phyloP scores from a whole-genome alignment of 1,140 invertebrate species.

The Ectropis grisescens region DNA sequence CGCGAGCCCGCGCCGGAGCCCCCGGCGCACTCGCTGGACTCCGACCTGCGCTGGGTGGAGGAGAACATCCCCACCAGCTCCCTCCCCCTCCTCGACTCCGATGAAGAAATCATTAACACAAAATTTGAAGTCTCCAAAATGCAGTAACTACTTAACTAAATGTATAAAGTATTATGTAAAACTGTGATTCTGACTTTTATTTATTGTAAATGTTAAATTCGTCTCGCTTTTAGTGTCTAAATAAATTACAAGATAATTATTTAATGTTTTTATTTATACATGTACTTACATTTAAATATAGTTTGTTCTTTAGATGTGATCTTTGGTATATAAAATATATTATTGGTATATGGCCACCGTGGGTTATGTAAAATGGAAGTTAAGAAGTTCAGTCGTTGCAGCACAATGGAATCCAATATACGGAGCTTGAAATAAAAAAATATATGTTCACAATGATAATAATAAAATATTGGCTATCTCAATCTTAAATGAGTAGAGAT shows the following conservation, averaged over 20 bases:
- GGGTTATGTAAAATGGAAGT: constrained; percentile 30
- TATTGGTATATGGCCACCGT: constrained; percentile 40
- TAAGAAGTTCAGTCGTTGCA: constrained; percentile 23
- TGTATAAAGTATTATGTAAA: constrained; percentile 30
- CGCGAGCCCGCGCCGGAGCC: constrained; percentile 24
- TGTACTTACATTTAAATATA: constrained; percentile 30
- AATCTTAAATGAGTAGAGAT: constrained; percentile 1
- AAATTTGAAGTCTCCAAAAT: constrained; percentile 94
- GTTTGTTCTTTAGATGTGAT: constrained; percentile 44
- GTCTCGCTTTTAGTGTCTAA: no score
- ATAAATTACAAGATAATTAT: constrained; percentile 1
- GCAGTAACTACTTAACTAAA: constrained; percentile 73
- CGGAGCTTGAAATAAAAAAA: constrained; percentile 3
- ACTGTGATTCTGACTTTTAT: constrained; percentile 16
- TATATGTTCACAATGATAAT: neutral
- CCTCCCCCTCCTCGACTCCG: constrained; percentile 87
- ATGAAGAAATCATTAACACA: constrained; percentile 90
- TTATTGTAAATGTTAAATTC: constrained; percentile 1
- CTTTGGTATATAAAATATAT: constrained; percentile 52
- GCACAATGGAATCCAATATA: constrained; percentile 1
- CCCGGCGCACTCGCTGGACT: constrained; percentile 71
- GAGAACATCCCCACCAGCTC: constrained; percentile 89
- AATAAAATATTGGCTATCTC: neutral
- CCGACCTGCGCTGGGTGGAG: constrained; percentile 92
- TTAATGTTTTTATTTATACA: constrained; percentile 30